Evolutionary conservation across 2,113 vertebrate species (phyloP), one percentile per base, ranked within the genome.

Genomic region (Neopipo cinnamomea): DNA sequence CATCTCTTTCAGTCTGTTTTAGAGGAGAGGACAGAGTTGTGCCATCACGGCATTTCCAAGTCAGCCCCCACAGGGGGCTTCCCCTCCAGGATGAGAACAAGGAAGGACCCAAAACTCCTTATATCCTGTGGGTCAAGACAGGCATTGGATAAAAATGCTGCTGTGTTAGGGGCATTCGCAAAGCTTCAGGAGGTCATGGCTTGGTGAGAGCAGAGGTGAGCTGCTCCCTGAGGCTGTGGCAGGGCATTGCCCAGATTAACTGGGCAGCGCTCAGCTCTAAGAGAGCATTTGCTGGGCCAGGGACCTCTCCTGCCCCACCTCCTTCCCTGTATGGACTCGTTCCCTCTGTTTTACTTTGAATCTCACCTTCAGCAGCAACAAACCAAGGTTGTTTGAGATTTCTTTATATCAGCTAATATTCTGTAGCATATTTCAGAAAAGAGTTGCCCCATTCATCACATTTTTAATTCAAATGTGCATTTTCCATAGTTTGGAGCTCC

Each of bases 151-250:
- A 47, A 77, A 9, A 37, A 52, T 56, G 25, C 63, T 65, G 24
- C 37, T 30, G 66, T 50, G 8, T 52, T 61, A 8, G 49, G 22
- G 24, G 71, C 35, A n/a, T 44, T 42, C 30, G 42, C 24, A 46
- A 91, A 65, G n/a, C 28, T 63, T 96, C 58, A 23, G 87, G 71
- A 56, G 17, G 27, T 50, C 62, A 62, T 15, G 12, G n/a, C 14
- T 50, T 47, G 11, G 47, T 79, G 46, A 79, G 67, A 59, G 35
- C 30, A 50, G 31, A 65, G 44, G 23, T 12, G 62, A 82, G 70
- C 30, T 52, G 96, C 96, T 46, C 49, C 91, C 21, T 95, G 97
- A 13, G 93, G 97, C 66, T 96, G 97, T 5, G 74, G 71, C 11
- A 20, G 84, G 12, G 75, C 84, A 8, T 55, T 91, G 9, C 95